Base-by-base conservation (phyloP, 2,797 vertebrate species). In the Poeciliopsis gracilis region DNA sequence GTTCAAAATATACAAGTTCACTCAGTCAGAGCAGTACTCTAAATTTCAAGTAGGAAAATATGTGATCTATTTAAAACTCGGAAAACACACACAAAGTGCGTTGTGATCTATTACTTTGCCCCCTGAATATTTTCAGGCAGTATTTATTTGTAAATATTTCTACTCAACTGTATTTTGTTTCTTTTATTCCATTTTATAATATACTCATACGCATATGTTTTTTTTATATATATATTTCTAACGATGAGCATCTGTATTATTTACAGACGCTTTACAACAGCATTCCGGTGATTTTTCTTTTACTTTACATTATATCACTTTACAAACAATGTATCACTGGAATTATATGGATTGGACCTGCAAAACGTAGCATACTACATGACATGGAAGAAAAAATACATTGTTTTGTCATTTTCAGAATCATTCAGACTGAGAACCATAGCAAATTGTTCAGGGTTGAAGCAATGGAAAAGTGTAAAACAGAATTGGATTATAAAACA, bases 1-100 rank as follows among this genome's bases (percentile, higher is more conserved):
- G 63, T 77, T 55, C 5, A 67, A 77, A 46, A 75, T 15, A 33
- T 73, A 30, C 66, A 38, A 20, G 16, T 33, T 61, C 57, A 61
- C 57, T 61, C 28, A 20, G 70, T 47, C 43, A 71, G 69, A 30
- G 41, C 69, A 28, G 45, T 47, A 30, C n/a, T 46, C 6, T 9
- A 33, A 10, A 9, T 72, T 49, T 73, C 20, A 69, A 69, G 33
- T 43, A 43, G 38, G 66, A 69, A 69, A 69, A 43, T 43, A 69
- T 69, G 66, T 73, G 25, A 25, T 66, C 61, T 66, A 61, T 38
- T 66, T 66, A 66, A 36, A 66, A 18, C 33, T 38, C 2, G 20
- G 61, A 66, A 38, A 36, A 38, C 16, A 38, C 36, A 38, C 38
- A 20, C 16, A 66, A 20, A 36, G 30, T 18, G 33, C 3, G 1